These are phyloP conservation scores for Conopomorpha cramerella DNA, from an alignment of 1,140 invertebrate species.

Conservation along the genomic window DNA sequence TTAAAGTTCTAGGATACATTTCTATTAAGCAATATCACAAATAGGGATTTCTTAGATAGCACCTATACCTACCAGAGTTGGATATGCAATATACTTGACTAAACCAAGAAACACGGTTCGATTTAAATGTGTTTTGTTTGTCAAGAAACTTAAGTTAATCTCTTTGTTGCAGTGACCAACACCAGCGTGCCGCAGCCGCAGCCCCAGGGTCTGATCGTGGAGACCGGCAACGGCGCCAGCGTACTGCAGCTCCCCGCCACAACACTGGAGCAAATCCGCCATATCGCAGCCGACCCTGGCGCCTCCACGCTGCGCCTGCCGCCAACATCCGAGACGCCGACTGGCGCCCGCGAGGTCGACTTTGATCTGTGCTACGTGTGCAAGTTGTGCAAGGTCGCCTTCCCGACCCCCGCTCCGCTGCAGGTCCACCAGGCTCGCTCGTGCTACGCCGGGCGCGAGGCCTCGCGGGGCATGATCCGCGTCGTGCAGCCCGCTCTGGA, in stretches of 20 bases:
- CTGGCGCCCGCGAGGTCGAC: constrained; percentile 64
- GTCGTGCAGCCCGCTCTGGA: constrained; percentile 72
- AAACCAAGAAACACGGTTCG: no score
- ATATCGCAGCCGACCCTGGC: constrained; percentile 68
- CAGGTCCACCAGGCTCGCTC: constrained; percentile 71
- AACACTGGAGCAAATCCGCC: constrained; percentile 69
- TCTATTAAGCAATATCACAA: no score
- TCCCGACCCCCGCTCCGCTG: constrained; percentile 73
- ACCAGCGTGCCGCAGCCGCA: constrained; percentile 26
- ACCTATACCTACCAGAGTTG: no score
- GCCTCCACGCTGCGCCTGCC: constrained; percentile 68
- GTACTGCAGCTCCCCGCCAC: constrained; percentile 68
- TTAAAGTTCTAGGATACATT: no score
- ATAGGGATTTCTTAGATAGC: no score
- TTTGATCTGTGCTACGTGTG: constrained; percentile 83
- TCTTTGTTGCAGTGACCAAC: constrained; percentile 38
- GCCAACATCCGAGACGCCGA: constrained; percentile 45
- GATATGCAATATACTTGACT: no score
- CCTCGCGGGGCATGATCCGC: constrained; percentile 66
- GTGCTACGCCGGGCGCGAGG: constrained; percentile 69
- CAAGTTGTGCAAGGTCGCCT: constrained; percentile 83
- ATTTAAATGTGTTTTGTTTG: no score
- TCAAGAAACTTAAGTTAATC: neutral
- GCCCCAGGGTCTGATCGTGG: constrained; percentile 52
- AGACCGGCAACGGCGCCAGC: constrained; percentile 62